phyloP scores from a whole-genome alignment of 2,888 invertebrate genomes.

The Ectropis crepuscularia region DNA sequence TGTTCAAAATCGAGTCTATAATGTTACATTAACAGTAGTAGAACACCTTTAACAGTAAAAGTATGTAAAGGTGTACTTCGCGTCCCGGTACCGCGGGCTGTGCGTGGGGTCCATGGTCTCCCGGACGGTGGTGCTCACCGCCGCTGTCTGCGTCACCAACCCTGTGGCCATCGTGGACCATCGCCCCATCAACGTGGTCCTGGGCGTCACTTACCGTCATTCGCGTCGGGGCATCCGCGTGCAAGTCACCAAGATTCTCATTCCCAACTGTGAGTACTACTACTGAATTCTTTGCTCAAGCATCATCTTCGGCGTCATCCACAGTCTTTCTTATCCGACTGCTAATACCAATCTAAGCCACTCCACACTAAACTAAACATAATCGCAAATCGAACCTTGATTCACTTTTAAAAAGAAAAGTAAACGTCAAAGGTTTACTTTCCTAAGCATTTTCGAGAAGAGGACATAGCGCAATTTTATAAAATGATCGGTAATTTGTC shows the following conservation, averaged over 20 bases:
- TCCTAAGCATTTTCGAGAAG: no score
- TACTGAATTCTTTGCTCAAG: not conserved
- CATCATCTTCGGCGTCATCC: no score
- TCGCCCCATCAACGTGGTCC: slow-evolving; percentile 66
- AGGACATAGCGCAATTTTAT: no score
- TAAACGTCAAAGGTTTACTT: no score
- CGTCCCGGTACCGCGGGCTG: slow-evolving; percentile 68
- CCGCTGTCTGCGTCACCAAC: slow-evolving; percentile 68
- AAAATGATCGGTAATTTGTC: no score
- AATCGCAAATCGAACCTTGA: not conserved
- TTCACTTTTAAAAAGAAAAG: not conserved
- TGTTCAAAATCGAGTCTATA: no score
- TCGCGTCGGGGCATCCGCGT: slow-evolving; percentile 70
- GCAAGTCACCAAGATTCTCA: slow-evolving; percentile 66
- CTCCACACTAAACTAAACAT: no score
- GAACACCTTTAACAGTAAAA: not conserved
- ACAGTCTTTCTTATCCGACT: no score
- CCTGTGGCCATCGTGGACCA: slow-evolving; percentile 50
- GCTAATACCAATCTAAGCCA: no score
- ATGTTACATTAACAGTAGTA: no score
- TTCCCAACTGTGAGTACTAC: slow-evolving; percentile 65
- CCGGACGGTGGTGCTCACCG: slow-evolving; percentile 65
- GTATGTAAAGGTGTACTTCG: slow-evolving; percentile 61
- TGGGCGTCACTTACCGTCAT: slow-evolving; percentile 66
- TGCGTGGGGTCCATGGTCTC: slow-evolving; percentile 68